Conservation (phyloP, 2,888 invertebrate species). For the Nycteola revayana region DNA sequence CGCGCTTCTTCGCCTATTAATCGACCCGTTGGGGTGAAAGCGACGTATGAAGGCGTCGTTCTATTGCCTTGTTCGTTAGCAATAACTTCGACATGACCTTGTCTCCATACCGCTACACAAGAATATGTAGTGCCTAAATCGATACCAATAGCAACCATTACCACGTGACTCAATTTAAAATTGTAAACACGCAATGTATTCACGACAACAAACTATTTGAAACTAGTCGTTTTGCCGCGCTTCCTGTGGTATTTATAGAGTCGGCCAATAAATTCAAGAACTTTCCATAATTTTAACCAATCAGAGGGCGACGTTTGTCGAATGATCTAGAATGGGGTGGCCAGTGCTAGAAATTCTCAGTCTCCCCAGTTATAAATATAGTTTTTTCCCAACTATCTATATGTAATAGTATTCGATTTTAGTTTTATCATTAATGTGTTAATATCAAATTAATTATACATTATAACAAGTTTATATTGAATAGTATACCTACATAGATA, state of each 20-base stretch:
- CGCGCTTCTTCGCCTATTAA: slow-evolving; percentile 61
- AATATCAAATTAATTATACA: neutral
- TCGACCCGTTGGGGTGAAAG: slow-evolving; percentile 52
- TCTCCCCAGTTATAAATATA: neutral
- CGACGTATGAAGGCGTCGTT: slow-evolving; percentile 60
- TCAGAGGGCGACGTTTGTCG: slow-evolving; percentile 34
- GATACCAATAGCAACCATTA: slow-evolving; percentile 63
- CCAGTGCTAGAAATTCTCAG: slow-evolving; percentile 27
- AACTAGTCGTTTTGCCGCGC: slow-evolving; percentile 34
- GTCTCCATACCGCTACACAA: slow-evolving; percentile 61
- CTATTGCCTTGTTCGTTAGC: slow-evolving; percentile 56
- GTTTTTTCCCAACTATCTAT: neutral
- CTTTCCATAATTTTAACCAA: slow-evolving; percentile 50
- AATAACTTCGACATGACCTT: slow-evolving; percentile 57
- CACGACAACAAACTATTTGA: slow-evolving; percentile 19
- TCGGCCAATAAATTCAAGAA: slow-evolving; percentile 51
- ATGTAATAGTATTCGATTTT: neutral
- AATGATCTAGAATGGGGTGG: slow-evolving; percentile 52
- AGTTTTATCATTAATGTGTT: neutral
- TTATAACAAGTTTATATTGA: neutral
- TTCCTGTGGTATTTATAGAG: slow-evolving; percentile 46
- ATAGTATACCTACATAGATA: neutral
- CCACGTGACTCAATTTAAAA: neutral
- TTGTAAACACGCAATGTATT: neutral
- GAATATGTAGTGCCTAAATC: slow-evolving; percentile 63